A percentile compares a stretch with the other conserved stretches of the same genome.
phyloP scores from a whole-genome alignment of 2,113 vertebrate species.

The Prietella phreatophila region DNA sequence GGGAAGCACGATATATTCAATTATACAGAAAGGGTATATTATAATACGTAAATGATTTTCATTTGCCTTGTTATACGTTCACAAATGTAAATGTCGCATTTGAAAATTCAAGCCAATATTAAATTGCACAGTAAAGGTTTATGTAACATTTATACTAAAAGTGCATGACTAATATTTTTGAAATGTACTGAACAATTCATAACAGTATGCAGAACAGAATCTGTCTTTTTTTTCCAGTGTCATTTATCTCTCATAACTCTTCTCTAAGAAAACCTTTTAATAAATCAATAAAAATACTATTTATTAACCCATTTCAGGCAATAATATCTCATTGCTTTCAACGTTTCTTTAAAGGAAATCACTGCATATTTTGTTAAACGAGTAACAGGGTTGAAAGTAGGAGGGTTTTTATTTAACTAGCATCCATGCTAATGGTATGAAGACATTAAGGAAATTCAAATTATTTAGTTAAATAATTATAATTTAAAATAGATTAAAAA shows the following conservation, averaged over 20 bases:
- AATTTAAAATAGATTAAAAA: no score
- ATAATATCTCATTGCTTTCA: background rate
- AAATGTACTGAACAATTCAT: background rate
- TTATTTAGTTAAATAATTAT: no score
- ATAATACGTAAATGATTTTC: background rate
- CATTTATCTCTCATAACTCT: background rate
- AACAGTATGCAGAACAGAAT: background rate
- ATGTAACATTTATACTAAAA: background rate
- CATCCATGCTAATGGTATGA: no score
- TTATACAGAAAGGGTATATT: background rate
- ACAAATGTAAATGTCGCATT: background rate
- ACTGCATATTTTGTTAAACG: no score
- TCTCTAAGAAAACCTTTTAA: background rate
- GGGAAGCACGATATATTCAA: conserved; percentile 39
- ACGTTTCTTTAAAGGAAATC: background rate
- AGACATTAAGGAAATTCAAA: no score
- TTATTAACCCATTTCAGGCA: background rate
- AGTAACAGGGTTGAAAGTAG: no score
- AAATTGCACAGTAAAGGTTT: background rate
- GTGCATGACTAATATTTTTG: background rate
- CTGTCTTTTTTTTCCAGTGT: background rate
- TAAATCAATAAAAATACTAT: background rate
- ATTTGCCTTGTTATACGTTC: background rate
- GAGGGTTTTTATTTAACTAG: no score
- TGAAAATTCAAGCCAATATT: background rate